These are phyloP conservation scores for Taphrorychus bicolor DNA, from an alignment of 2,888 invertebrate species.

Conservation along the genomic window DNA sequence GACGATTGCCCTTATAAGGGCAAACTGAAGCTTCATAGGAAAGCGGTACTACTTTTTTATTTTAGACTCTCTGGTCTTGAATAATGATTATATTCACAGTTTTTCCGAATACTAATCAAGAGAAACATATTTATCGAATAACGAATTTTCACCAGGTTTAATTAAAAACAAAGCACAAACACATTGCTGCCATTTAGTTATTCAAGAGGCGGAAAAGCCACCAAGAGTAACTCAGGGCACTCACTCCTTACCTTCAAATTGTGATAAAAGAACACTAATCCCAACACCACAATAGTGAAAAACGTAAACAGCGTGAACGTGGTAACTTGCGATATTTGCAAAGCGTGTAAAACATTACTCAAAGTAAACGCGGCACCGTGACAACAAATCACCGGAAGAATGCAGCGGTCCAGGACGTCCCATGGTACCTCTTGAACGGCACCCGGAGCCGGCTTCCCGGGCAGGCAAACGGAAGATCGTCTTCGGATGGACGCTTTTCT, in stretches of 20 bases:
- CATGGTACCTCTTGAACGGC: constrained; percentile 69
- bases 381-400: constrained; percentile 79
- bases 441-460: constrained; percentile 61
- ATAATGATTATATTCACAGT: too few species aligned
- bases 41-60: too few species aligned
- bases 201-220: too few species aligned
- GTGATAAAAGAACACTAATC: constrained; percentile 82
- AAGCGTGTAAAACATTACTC: constrained; percentile 73
- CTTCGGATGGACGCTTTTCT: constrained; percentile 49
- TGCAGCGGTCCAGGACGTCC: constrained; percentile 75
- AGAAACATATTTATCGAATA: too few species aligned
- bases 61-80: too few species aligned
- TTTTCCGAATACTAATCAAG: too few species aligned
- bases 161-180: too few species aligned
- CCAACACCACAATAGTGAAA: constrained; percentile 76
- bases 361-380: constrained; percentile 80
- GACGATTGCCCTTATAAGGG: too few species aligned
- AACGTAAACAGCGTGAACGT: constrained; percentile 81
- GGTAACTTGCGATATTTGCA: constrained; percentile 77
- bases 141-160: too few species aligned
- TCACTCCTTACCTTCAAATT: constrained; percentile 75
- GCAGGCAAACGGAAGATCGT: constrained; percentile 57
- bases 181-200: too few species aligned
- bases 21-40: too few species aligned
- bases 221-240: too few species aligned